Conservation (phyloP, 2,888 invertebrate genomes). For the Caenorhabditis uteleia region DNA sequence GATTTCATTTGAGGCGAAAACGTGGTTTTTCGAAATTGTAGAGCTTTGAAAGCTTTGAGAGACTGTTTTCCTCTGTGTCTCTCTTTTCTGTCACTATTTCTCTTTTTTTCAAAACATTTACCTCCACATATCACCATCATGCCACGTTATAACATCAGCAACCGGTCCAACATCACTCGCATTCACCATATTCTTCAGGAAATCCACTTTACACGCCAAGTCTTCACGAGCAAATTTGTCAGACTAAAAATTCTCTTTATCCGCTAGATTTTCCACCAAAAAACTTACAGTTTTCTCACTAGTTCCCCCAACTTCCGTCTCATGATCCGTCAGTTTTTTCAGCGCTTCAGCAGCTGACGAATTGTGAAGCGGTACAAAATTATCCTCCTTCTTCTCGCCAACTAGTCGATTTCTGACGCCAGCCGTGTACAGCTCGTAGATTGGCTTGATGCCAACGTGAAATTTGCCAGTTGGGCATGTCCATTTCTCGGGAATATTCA, state of each 20-base stretch:
- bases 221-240: constrained; percentile 89
- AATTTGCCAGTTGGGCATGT: constrained; percentile 84
- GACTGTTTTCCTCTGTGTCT: neutral
- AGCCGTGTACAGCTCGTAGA: constrained; percentile 85
- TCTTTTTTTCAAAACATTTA: constrained; percentile 34
- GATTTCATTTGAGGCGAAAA: too few relatives aligned
- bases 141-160: constrained; percentile 90
- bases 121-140: constrained; percentile 89
- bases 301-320: constrained; percentile 70
- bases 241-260: constrained; percentile 67
- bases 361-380: constrained; percentile 86
- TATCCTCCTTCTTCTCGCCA: constrained; percentile 81
- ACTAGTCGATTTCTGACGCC: constrained; percentile 71
- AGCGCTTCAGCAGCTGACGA: constrained; percentile 81
- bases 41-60: constrained; percentile 2
- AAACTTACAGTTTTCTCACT: constrained; percentile 48
- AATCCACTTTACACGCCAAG: constrained; percentile 83
- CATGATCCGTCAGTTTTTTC: constrained; percentile 79
- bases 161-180: constrained; percentile 85
- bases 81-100: neutral
- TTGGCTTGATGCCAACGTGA: constrained; percentile 85
- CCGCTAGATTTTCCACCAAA: constrained; percentile 1
- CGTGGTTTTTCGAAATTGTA: too few relatives aligned
- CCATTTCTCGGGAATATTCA: constrained; percentile 86
- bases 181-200: constrained; percentile 82